Base-by-base conservation (phyloP, 2,113 vertebrate genomes). In the Indicator indicator region DNA sequence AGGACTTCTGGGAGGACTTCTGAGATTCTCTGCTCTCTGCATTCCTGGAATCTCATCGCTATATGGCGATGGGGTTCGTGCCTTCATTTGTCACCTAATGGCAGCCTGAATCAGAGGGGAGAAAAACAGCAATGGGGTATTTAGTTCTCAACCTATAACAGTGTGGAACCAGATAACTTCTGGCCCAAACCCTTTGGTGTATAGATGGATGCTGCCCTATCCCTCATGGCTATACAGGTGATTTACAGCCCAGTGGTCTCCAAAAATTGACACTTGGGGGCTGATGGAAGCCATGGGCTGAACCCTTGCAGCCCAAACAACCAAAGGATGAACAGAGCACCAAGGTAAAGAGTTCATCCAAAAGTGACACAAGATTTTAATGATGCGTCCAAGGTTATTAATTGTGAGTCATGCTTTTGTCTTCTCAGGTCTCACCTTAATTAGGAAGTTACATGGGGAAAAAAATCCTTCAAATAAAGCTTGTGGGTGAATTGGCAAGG, bases 181-280 rank as follows among this genome's bases (percentile, higher is more conserved):
- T 44, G 24, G 3, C 5, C 28, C 69, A 70, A 77, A 4, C 2
- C 10, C 40, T 33, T 9, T 0, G 0, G 5, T 63, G 10, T 28
- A n/a, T 46, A 58, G 72, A 32, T 17, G 23, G 32, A 33, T 33
- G 24, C 54, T 81, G 19, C 14, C 14, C 9, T 32, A 62, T 4
- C 5, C 7, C 6, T 30, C 30, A 21, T 5, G 17, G 24, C 40
- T 62, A 9, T 13, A 50, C 3, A 60, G 8, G 32, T 27, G 60
- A 52, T 70, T 38, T 59, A 70, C 26, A 28, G 3, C 5, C 7
- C 0, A 0, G 19, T 0, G 5, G 27, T 2, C 14, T 75, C 46
- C 1, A 1, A 20, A 68, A 71, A 68, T 5, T 24, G 23, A 8
- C 15, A 33, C 19, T n/a, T 26, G 5, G 16, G 23, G 28, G 11